Conservation (phyloP, 2,888 invertebrate genomes). For the Rhamphomyia laevipes region DNA sequence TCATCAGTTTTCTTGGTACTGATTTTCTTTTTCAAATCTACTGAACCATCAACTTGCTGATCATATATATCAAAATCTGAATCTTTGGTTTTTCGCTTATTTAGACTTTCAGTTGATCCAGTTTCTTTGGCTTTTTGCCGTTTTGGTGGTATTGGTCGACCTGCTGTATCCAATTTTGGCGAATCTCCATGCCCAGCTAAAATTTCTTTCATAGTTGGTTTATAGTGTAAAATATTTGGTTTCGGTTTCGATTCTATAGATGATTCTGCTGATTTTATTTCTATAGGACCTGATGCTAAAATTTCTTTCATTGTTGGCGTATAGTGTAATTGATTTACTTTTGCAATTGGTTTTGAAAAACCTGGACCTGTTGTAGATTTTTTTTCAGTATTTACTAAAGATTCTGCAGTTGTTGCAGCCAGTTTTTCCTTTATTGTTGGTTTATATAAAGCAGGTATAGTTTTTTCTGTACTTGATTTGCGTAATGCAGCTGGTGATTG, state of each 20-base stretch:
- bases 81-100: not conserved
- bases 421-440: not conserved
- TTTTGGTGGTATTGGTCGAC: slow-evolving; percentile 1
- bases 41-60: slow-evolving; percentile 34
- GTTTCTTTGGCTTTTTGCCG: not conserved
- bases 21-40: slow-evolving; percentile 22
- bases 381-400: no score
- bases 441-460: not conserved
- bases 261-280: not conserved
- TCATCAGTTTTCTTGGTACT: no score
- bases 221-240: slow-evolving; percentile 1
- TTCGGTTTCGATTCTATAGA: not conserved
- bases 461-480: not conserved
- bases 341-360: not conserved
- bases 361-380: no score
- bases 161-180: not conserved
- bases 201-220: not conserved
- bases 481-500: not conserved
- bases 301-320: not conserved
- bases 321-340: slow-evolving; percentile 1
- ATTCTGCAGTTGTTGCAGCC: not conserved
- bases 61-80: slow-evolving; percentile 28
- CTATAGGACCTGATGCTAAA: not conserved
- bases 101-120: not conserved
- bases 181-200: not conserved